Evolutionary conservation across 2,797 vertebrate genomes (phyloP).

Genomic region (Aquila chrysaetos): DNA sequence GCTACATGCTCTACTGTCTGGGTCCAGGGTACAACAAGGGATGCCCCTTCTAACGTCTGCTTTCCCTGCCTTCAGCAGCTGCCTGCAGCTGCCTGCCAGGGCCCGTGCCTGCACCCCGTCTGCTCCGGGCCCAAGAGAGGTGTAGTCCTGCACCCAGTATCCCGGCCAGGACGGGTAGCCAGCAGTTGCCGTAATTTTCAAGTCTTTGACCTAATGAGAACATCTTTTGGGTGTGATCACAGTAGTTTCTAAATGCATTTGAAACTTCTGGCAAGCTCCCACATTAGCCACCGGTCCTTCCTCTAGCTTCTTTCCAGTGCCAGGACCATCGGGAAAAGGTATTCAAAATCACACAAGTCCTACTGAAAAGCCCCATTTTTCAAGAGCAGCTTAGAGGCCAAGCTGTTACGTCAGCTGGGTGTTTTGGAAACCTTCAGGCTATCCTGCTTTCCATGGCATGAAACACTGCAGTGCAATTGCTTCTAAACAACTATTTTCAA

Average conservation of each 20-base stretch:
- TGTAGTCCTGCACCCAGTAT: rapidly evolving
- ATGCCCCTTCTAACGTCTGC: neutral
- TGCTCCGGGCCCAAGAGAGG: rapidly evolving
- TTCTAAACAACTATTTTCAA: neutral
- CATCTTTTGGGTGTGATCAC: rapidly evolving
- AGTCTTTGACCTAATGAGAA: neutral
- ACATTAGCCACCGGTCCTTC: rapidly evolving
- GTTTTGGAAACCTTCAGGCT: neutral
- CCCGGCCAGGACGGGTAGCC: neutral
- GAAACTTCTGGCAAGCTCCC: neutral
- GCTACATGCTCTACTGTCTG: rapidly evolving
- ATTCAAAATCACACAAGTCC: neutral
- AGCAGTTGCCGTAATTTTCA: neutral
- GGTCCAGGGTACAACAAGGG: neutral
- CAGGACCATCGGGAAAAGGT: neutral
- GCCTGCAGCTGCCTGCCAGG: neutral
- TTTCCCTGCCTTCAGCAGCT: neutral
- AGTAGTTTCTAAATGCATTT: neutral
- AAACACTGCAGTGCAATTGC: neutral
- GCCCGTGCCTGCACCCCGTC: neutral
- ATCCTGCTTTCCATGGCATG: neutral
- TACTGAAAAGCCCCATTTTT: neutral
- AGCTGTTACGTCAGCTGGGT: neutral
- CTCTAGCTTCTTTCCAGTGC: neutral
- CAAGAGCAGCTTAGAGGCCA: neutral